Base-by-base conservation (phyloP, 2,113 vertebrate species). In the Sebastes schlegelii region DNA sequence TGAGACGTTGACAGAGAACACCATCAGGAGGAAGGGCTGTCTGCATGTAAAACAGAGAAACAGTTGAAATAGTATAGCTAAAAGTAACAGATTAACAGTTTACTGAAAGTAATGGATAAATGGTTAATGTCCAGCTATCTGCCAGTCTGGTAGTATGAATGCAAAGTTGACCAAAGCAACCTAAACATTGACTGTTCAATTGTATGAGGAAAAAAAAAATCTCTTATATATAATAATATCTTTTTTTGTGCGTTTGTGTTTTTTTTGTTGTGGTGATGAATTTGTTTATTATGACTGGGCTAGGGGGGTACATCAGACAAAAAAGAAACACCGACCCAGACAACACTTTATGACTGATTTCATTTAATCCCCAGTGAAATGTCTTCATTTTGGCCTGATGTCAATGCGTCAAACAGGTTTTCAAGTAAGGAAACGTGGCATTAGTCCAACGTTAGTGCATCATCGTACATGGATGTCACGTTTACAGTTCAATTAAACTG, bases 401-500 rank as follows among this genome's bases (percentile, higher is more conserved):
- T 71, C 48, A 87, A 69, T 57, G n/a, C 14, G 65, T 87, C 85
- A 85, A 46, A 75, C 55, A 26, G 9, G 64, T 87, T 88, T 83
- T 57, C 8, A 8, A 71, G 13, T 48, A 17, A 68, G 46, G 46
- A 78, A 63, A 54, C 17, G 1, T 64, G 82, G 52, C 85, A 49
- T 74, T 61, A 0, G 2, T 70, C 67, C 34, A 62, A 2, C 2
- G 3, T 8, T 10, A 64, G 74, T 68, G 19, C 61, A 74, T 77
- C 64, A 70, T 77, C 68, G 16, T 57, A 76, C 49, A 49, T 14
- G 60, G 2, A 46, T 68, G 87, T 89, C 88, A 77, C 71, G 58
- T 84, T 89, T 84, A 89, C 86, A 89, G 81, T 88, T 86, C 66
- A 85, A 87, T 88, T 55, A 68, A 84, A 19, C 74, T 72, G 48